Conservation (phyloP, 2,888 invertebrate species). For the Carcina quercana region DNA sequence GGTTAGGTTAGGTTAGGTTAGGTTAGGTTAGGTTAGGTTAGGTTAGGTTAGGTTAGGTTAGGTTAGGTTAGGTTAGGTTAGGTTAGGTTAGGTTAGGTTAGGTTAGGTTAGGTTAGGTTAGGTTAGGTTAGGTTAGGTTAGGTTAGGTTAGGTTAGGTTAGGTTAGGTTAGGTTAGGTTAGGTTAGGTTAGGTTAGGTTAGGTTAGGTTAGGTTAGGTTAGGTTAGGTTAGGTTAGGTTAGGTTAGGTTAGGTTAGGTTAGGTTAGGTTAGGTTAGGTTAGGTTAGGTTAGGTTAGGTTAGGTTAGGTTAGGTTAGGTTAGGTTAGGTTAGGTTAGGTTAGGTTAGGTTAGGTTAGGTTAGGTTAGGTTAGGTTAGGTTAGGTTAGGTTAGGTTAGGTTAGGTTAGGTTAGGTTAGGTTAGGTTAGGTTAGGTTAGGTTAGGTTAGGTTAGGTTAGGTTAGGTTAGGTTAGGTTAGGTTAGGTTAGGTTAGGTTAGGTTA, state of each 20-base stretch:
- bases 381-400: conserved; percentile 23
- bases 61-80: conserved; percentile 15
- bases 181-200: conserved; percentile 14
- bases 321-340: conserved; percentile 19
- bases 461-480: conserved; percentile 12
- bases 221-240: conserved; percentile 19
- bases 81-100: conserved; percentile 10
- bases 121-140: conserved; percentile 13
- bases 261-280: conserved; percentile 21
- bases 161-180: conserved; percentile 13
- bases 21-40: conserved; percentile 19
- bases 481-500: conserved; percentile 15
- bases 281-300: conserved; percentile 21
- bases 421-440: conserved; percentile 15
- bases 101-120: conserved; percentile 10
- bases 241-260: conserved; percentile 19
- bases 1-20: conserved; percentile 19
- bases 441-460: conserved; percentile 14
- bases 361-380: conserved; percentile 22
- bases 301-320: conserved; percentile 22
- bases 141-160: conserved; percentile 14
- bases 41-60: conserved; percentile 20
- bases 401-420: conserved; percentile 16
- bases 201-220: conserved; percentile 17
- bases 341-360: conserved; percentile 20